Conservation (phyloP, 2,113 vertebrate genomes). For the Megaleporinus macrocephalus region DNA sequence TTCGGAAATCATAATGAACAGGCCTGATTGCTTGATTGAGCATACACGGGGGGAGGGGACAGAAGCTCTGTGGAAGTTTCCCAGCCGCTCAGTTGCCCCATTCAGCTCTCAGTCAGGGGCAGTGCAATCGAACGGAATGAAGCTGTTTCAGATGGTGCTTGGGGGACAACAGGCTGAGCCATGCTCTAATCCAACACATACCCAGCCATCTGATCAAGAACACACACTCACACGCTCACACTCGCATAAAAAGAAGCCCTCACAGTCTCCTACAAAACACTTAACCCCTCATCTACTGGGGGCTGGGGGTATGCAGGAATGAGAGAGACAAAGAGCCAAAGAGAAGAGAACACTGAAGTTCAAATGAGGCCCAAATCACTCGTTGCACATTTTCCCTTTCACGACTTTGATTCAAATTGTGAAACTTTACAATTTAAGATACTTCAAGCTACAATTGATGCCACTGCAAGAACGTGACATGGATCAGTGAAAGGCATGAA, state of each 20-base stretch:
- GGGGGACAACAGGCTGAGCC: slow-evolving; percentile 41
- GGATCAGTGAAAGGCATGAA: not conserved
- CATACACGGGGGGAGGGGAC: slow-evolving; percentile 16
- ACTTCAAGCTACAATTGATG: not conserved
- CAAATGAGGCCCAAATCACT: slow-evolving; percentile 21
- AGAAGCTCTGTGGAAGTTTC: slow-evolving; percentile 29
- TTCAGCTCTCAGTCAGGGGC: slow-evolving; percentile 25
- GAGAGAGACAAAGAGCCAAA: slow-evolving; percentile 12
- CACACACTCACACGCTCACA: slow-evolving; percentile 40
- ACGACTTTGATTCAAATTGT: slow-evolving; percentile 18
- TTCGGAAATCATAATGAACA: slow-evolving; percentile 14
- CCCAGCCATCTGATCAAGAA: slow-evolving; percentile 37
- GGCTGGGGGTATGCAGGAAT: slow-evolving; percentile 1
- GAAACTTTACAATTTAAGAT: not conserved
- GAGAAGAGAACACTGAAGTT: slow-evolving; percentile 1
- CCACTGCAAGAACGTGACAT: not conserved
- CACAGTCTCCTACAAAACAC: slow-evolving; percentile 43
- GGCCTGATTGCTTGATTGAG: slow-evolving; percentile 29
- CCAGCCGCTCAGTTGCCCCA: slow-evolving; percentile 25
- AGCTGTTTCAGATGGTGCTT: slow-evolving; percentile 27
- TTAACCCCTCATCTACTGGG: slow-evolving; percentile 43
- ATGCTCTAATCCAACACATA: slow-evolving; percentile 28
- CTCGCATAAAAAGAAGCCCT: slow-evolving; percentile 34
- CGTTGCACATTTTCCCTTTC: slow-evolving; percentile 19
- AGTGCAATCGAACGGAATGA: slow-evolving; percentile 32